Percentiles rank a stretch among this genome's conserved stretches.
Evolutionary conservation across 1,140 invertebrate species (phyloP).

Genomic region (Spodoptera litura): DNA sequence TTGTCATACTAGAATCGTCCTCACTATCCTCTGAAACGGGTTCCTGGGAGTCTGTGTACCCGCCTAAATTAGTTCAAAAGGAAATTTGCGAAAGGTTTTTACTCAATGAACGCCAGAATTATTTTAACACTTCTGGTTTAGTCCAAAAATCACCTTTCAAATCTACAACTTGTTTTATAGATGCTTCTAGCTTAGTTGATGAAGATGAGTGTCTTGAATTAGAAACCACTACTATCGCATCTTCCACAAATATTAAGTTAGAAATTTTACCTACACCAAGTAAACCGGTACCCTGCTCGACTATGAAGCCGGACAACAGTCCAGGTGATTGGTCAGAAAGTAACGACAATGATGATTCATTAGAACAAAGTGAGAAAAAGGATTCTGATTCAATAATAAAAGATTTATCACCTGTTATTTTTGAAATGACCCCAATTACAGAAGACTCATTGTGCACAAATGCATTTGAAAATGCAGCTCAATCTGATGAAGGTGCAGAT

Average conservation of each 20-base stretch:
- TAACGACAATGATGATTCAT: slow-evolving; percentile 78
- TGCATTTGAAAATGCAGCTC: slow-evolving; percentile 56
- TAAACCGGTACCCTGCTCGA: slow-evolving; percentile 67
- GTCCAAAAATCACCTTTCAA: slow-evolving; percentile 64
- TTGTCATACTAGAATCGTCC: slow-evolving; percentile 87
- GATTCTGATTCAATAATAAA: slow-evolving; percentile 71
- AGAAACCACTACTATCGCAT: slow-evolving; percentile 50
- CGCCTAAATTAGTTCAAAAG: slow-evolving; percentile 73
- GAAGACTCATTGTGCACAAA: slow-evolving; percentile 70
- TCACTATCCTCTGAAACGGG: slow-evolving; percentile 88
- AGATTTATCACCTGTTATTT: slow-evolving; percentile 76
- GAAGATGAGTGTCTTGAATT: slow-evolving; percentile 83
- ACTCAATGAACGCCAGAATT: slow-evolving; percentile 63
- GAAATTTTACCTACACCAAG: slow-evolving; percentile 59
- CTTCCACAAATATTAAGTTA: slow-evolving; percentile 29
- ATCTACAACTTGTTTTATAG: slow-evolving; percentile 89
- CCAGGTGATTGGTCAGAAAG: slow-evolving; percentile 72
- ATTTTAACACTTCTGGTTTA: slow-evolving; percentile 40
- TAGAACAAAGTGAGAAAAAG: slow-evolving; percentile 72
- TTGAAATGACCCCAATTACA: slow-evolving; percentile 75
- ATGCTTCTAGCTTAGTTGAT: slow-evolving; percentile 90
- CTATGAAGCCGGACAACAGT: slow-evolving; percentile 65
- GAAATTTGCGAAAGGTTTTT: slow-evolving; percentile 74
- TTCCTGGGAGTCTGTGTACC: slow-evolving; percentile 88
- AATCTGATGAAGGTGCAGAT: slow-evolving; percentile 25